A percentile compares a stretch with the other conserved stretches of the same genome.
Evolutionary conservation across 1,140 invertebrate genomes (phyloP).

Genomic region (Tachypleus tridentatus): DNA sequence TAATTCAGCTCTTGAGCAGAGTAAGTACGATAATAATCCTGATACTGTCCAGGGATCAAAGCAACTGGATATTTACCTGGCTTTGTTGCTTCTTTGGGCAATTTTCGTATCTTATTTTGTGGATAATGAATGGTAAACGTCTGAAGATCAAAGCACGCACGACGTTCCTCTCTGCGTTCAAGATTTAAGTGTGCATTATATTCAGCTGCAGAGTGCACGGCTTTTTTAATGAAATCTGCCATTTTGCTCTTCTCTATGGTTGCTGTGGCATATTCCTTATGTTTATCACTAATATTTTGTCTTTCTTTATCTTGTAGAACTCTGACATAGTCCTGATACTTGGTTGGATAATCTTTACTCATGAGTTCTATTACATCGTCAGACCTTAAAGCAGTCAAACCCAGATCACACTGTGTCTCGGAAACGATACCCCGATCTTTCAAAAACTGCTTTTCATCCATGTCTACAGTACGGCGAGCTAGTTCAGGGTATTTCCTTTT

Average conservation of each 20-base stretch:
- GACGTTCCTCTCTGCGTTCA: conserved; percentile 51
- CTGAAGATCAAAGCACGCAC: conserved; percentile 39
- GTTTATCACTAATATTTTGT: conserved; percentile 54
- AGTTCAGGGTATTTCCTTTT: conserved; percentile 89
- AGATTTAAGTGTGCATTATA: conserved; percentile 82
- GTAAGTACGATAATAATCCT: conserved; percentile 63
- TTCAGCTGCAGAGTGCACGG: conserved; percentile 67
- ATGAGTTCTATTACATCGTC: conserved; percentile 89
- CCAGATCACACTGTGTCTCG: conserved; percentile 85
- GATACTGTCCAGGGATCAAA: conserved; percentile 84
- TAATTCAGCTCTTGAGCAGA: conserved; percentile 54
- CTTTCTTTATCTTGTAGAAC: conserved; percentile 67
- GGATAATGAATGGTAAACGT: conserved; percentile 54
- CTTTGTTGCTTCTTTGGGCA: conserved; percentile 39
- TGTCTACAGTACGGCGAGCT: conserved; percentile 64
- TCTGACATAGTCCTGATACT: conserved; percentile 83
- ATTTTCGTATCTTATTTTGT: conserved; percentile 30
- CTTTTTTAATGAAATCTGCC: conserved; percentile 61
- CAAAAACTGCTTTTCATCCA: conserved; percentile 79
- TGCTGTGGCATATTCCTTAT: conserved; percentile 38
- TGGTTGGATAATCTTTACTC: conserved; percentile 85
- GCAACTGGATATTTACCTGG: conserved; percentile 75
- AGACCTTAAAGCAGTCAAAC: conserved; percentile 73
- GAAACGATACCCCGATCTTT: conserved; percentile 70
- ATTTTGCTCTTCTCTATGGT: conserved; percentile 38